A percentile compares a stretch with the other conserved stretches of the same genome.
Conservation (phyloP, 1,140 invertebrate genomes). For the Neoseiulus cucumeris region DNA sequence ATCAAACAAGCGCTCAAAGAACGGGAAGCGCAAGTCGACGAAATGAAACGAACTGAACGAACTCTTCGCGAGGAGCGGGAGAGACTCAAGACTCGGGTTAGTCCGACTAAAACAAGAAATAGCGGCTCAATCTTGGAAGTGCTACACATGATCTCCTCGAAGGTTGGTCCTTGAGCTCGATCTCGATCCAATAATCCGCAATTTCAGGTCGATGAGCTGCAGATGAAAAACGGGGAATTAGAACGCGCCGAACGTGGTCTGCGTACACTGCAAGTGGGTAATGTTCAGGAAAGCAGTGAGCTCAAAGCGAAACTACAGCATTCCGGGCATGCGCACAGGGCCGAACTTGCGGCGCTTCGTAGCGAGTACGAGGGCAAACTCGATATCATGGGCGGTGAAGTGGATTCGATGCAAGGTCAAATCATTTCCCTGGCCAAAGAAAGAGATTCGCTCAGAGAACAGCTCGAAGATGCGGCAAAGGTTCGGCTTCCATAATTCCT, state of each 20-base stretch:
- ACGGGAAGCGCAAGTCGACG: conserved; percentile 47
- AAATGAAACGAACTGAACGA: conserved; percentile 46
- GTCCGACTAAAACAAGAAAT: too few relatives aligned
- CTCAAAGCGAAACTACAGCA: conserved; percentile 37
- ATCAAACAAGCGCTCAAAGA: conserved; percentile 48
- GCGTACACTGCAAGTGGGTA: conserved; percentile 10
- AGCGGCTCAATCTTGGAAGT: too few relatives aligned
- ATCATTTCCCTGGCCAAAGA: conserved; percentile 59
- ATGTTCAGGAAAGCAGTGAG: conserved; percentile 32
- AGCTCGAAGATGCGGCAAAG: conserved; percentile 48
- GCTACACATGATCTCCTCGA: too few relatives aligned
- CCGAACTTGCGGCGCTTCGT: conserved; percentile 61
- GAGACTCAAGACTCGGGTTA: conserved; percentile 39
- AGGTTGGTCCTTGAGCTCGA: too few relatives aligned
- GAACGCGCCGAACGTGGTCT: conserved; percentile 27
- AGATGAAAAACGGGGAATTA: conserved; percentile 58
- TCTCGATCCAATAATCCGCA: too few relatives aligned
- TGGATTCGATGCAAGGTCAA: conserved; percentile 58
- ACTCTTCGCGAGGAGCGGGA: conserved; percentile 46
- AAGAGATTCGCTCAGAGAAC: conserved; percentile 70
- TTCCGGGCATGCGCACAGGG: conserved; percentile 55
- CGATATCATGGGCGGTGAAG: conserved; percentile 59
- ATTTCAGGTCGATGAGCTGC: conserved; percentile 51
- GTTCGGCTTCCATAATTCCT: too few relatives aligned
- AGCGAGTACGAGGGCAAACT: conserved; percentile 70